Evolutionary conservation across 2,113 vertebrate genomes (phyloP), one percentile per base, ranked within the genome.

Genomic region (Spermophilus dauricus): DNA sequence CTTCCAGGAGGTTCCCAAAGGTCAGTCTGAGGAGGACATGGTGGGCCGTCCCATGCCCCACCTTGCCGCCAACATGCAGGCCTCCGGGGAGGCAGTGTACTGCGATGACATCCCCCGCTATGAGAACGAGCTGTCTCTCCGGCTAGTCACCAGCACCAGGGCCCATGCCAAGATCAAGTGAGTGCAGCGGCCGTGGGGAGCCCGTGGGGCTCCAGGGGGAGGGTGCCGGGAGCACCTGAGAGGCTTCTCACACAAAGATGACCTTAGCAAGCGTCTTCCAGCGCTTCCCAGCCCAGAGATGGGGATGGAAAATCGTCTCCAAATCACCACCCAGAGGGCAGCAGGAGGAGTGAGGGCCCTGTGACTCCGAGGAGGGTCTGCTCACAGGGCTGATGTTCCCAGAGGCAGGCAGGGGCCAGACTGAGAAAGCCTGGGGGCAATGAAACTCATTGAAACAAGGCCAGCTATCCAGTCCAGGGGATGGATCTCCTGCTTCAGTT

Each of bases 61-160:
- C 2, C 98, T 99, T 85, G 99, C 99, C 0, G 99, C 99, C 0
- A 78, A 98, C 97, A 99, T 99, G 97, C 99, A 99, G 96, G 99
- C 99, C 5, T 99, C 99, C 0, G 99, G 99, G 8, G 99, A 99
- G 96, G 99, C 99, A 0, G 95, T 99, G 77, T 99, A 99, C 98
- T 99, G 99, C 0, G 99, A 99, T 0, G 99, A 99, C 95, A 98
- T 99, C n/a, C 99, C 99, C 61, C 97, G 96, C 92, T 99, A 99
- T 0, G 98, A 99, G 96, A 99, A 99, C 0, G 99, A 99, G 97
- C 99, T 99, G 7, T 99, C 99, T 95, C 98, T 99, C 73, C 99
- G 99, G 0, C 98, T 99, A 42, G 98, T 99, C 96, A 99, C 99
- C 98, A 99, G 99, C 98, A 99, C 98, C 92, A 99, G 98, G 97